Evolutionary conservation across 1,140 invertebrate genomes (phyloP).

Genomic region (Matsumurasca onukii): DNA sequence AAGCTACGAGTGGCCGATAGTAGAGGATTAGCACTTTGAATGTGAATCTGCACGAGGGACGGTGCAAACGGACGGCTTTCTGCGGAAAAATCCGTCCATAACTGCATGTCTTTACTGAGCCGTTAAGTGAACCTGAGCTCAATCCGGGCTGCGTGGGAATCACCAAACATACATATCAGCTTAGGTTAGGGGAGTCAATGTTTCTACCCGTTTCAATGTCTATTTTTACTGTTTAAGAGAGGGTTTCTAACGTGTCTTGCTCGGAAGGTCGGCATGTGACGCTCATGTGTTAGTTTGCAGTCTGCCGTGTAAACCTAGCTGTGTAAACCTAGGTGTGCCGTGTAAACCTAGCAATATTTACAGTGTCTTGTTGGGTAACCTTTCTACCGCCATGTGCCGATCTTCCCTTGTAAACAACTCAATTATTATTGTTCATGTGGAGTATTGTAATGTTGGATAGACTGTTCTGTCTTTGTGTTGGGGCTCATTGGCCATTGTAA

Average conservation of each 20-base stretch:
- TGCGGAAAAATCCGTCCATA: constrained; percentile 41
- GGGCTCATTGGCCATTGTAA: constrained; percentile 14
- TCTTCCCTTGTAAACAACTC: constrained; percentile 22
- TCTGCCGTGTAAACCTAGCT: too few relatives aligned
- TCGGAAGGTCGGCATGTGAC: constrained; percentile 14
- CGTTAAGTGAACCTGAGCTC: constrained; percentile 37
- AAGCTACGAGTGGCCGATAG: constrained; percentile 16
- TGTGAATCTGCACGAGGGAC: constrained; percentile 18
- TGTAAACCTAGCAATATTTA: constrained; percentile 33
- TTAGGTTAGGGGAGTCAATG: constrained; percentile 39
- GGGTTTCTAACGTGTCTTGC: constrained; percentile 24
- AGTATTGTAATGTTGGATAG: constrained; percentile 17
- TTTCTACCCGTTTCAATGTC: constrained; percentile 39
- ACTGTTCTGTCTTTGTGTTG: not conserved
- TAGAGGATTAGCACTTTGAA: constrained; percentile 19
- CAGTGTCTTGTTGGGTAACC: constrained; percentile 31
- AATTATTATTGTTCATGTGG: constrained; percentile 28
- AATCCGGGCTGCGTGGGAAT: constrained; percentile 37
- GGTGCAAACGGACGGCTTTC: constrained; percentile 25
- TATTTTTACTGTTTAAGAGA: constrained; percentile 31
- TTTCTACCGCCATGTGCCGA: constrained; percentile 21
- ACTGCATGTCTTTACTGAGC: constrained; percentile 36
- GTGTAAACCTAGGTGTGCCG: not conserved
- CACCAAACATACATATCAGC: constrained; percentile 40
- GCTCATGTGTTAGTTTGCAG: not conserved